Base-by-base conservation (phyloP, 2,888 invertebrate genomes). In the Heliothis peltigera region DNA sequence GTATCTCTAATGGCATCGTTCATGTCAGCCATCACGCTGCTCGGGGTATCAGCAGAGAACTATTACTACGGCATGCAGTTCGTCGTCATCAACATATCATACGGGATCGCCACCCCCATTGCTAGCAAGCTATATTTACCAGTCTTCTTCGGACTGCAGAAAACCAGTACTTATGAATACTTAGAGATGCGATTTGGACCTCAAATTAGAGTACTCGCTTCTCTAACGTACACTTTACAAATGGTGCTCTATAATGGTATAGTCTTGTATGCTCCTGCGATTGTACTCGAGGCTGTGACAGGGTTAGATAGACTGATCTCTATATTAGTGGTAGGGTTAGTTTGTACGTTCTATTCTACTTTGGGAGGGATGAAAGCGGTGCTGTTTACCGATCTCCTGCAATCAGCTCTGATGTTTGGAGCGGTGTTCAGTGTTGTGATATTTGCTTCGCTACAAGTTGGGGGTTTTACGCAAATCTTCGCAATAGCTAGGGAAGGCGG, bases 1-100 rank as follows among this genome's bases (percentile, higher is more conserved):
- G 97, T 98, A 74, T 98, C 98, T 2, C 90, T 98, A 64, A 98
- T 98, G 97, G 98, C 98, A n/a, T 98, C 98, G 44, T 98, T 98
- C 88, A 98, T 98, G 97, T 98, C 98, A 0, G 98, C 98, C 35
- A 96, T 98, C 58, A 98, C 98, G 0, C 89, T 98, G 44, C 94
- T 99, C n/a, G 98, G 98, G 17, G 97, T 98, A 2, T 97, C 98
- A 35, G 96, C 97, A 55, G 98, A 99, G 90, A 98, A 97, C 87
- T 98, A 98, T 90, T 96, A 96, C 78, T 97, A 96, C 84, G 98
- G 98, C 56, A 96, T 97, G 73, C 97, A 97, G 85, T 98, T 98
- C 89, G 95, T 97, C 15, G 91, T 97, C 19, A 97, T 98, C 51
- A 98, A 98, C 87, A 75, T 98, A 51, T 96, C 98, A 0, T 97